Evolutionary conservation across 2,888 invertebrate genomes (phyloP).

Genomic region (Ptilodon capucinus): DNA sequence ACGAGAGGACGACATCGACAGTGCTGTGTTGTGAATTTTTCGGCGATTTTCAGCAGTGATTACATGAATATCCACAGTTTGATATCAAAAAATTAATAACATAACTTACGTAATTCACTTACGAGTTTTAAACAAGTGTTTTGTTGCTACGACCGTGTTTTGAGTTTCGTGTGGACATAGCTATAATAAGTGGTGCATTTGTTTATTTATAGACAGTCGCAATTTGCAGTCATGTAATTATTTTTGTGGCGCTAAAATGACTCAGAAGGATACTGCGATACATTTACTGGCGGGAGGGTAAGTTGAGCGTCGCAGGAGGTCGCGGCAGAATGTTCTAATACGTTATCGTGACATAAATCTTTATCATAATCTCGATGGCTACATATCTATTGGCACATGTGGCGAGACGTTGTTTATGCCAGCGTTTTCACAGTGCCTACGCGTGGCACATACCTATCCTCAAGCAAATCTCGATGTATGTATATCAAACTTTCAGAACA

Average conservation of each 20-base stretch:
- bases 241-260: conserved; percentile 81
- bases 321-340: conserved; percentile 6
- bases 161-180: conserved; percentile 42
- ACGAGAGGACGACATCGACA: conserved; percentile 40
- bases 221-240: conserved; percentile 80
- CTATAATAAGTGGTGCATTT: conserved; percentile 64
- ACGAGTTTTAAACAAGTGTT: conserved; percentile 17
- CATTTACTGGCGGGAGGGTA: conserved; percentile 98
- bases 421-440: conserved; percentile 37
- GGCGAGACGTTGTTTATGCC: conserved; percentile 54
- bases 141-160: conserved; percentile 20
- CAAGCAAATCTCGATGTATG: not conserved
- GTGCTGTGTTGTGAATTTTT: conserved; percentile 46
- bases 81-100: conserved; percentile 16
- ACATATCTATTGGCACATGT: conserved; percentile 50
- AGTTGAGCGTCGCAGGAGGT: conserved; percentile 64
- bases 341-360: conserved; percentile 32
- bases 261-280: conserved; percentile 93
- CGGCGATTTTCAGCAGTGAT: conserved; percentile 36
- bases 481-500: not conserved
- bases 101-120: conserved; percentile 18
- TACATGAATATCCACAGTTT: conserved; percentile 23
- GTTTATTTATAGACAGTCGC: conserved; percentile 81
- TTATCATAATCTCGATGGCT: conserved; percentile 33
- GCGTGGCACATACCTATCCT: conserved; percentile 35